phyloP scores from a whole-genome alignment of 2,888 invertebrate species.

The Pammene aurita region DNA sequence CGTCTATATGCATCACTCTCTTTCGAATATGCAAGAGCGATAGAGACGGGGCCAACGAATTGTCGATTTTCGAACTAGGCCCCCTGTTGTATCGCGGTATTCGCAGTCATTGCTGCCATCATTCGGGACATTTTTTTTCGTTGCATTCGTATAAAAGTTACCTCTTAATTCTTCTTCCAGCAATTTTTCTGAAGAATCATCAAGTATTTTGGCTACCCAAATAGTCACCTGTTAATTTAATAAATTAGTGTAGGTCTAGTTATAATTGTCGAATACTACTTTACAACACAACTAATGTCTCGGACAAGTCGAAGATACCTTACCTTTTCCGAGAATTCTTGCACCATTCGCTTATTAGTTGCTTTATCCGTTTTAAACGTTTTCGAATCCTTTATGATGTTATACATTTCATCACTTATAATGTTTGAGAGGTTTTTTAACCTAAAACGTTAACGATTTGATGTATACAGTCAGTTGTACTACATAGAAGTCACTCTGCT shows the following conservation, averaged over 20 bases:
- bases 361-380: conserved; percentile 40
- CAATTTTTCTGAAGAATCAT: conserved; percentile 58
- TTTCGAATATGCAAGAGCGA: too few species aligned
- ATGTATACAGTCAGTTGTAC: too few species aligned
- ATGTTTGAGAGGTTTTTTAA: conserved; percentile 56
- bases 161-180: conserved; percentile 68
- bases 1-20: too few species aligned
- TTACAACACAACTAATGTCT: not conserved
- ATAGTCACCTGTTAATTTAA: conserved; percentile 58
- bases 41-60: too few species aligned
- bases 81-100: too few species aligned
- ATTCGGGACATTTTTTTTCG: too few species aligned
- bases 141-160: conserved; percentile 43
- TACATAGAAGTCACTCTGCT: too few species aligned
- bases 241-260: not conserved
- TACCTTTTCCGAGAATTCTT: conserved; percentile 63
- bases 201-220: conserved; percentile 67
- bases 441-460: conserved; percentile 48
- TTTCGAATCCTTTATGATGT: conserved; percentile 49
- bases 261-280: not conserved
- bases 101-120: too few species aligned
- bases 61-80: too few species aligned
- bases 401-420: conserved; percentile 57
- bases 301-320: conserved; percentile 16
- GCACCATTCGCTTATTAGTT: conserved; percentile 50